These are phyloP conservation scores for Valencia hispanica DNA, from an alignment of 2,797 vertebrate species.

Conservation along the genomic window DNA sequence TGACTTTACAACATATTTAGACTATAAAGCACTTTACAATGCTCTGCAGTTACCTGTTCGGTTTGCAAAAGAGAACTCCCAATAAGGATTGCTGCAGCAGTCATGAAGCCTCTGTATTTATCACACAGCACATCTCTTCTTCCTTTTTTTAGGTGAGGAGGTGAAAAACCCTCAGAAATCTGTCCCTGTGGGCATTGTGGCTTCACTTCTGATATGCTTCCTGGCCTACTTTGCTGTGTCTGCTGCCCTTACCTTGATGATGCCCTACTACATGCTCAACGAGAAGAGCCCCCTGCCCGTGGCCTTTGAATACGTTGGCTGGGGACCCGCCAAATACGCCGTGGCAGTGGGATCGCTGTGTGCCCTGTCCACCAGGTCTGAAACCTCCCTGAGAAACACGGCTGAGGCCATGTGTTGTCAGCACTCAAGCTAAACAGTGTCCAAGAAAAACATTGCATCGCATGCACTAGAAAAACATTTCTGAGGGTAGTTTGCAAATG, in stretches of 20 bases:
- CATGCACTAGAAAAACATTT: neutral
- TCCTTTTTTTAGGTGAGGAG: constrained; percentile 85
- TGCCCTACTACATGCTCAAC: constrained; percentile 87
- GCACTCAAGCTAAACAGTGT: neutral
- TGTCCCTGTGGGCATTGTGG: constrained; percentile 84
- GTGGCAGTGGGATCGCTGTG: constrained; percentile 89
- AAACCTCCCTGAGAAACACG: neutral
- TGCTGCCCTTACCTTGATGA: constrained; percentile 89
- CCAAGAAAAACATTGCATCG: too few species aligned
- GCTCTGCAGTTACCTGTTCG: neutral
- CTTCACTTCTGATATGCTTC: constrained; percentile 89
- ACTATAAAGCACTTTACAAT: neutral
- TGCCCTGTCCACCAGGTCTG: constrained; percentile 87
- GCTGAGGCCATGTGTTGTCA: neutral
- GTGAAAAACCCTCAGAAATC: constrained; percentile 88
- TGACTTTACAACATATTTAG: neutral
- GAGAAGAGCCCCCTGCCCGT: constrained; percentile 84
- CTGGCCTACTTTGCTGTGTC: constrained; percentile 88
- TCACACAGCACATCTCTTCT: neutral
- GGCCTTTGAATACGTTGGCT: constrained; percentile 85
- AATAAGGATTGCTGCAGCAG: neutral
- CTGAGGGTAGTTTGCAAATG: neutral
- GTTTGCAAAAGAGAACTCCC: neutral
- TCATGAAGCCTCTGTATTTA: neutral
- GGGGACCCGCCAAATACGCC: constrained; percentile 82